A percentile compares a stretch with the other conserved stretches of the same genome.
phyloP scores from a whole-genome alignment of 2,113 vertebrate species.

The Centrocercus urophasianus region DNA sequence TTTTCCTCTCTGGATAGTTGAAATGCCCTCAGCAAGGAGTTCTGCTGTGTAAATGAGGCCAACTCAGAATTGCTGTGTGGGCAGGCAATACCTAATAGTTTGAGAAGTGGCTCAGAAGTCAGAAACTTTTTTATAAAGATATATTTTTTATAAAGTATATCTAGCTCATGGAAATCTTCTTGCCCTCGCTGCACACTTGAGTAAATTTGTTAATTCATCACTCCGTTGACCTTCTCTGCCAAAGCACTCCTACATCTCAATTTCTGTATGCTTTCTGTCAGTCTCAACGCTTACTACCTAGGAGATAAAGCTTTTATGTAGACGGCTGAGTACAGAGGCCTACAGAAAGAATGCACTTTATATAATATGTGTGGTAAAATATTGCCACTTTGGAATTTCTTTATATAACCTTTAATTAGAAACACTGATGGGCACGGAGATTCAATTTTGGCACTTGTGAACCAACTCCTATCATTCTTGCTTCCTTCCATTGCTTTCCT shows the following conservation, averaged over 20 bases:
- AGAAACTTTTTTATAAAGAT: constrained; percentile 5
- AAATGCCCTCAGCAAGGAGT: constrained; percentile 7
- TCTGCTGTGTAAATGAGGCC: constrained; percentile 5
- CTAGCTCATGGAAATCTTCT: not conserved
- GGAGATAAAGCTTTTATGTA: not conserved
- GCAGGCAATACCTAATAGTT: not conserved
- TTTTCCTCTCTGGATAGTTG: constrained; percentile 4
- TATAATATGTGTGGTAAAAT: not conserved
- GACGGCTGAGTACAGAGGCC: not conserved
- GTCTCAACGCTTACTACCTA: not conserved
- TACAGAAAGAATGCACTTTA: not conserved
- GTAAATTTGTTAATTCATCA: not conserved
- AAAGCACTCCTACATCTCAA: not conserved
- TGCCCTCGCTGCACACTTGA: not conserved
- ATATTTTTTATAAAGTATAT: not conserved
- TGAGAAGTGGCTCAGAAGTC: constrained; percentile 2
- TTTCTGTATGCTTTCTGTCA: not conserved
- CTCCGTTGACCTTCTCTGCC: not conserved
- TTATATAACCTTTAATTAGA: not conserved
- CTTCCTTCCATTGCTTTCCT: not conserved
- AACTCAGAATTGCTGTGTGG: not conserved
- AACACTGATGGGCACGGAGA: rapidly evolving
- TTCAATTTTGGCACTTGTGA: not conserved
- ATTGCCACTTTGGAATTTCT: not conserved
- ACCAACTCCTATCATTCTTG: not conserved